A percentile compares a stretch with the other conserved stretches of the same genome.
Evolutionary conservation across 1,140 invertebrate species (phyloP).

Genomic region (Phthorimaea operculella): DNA sequence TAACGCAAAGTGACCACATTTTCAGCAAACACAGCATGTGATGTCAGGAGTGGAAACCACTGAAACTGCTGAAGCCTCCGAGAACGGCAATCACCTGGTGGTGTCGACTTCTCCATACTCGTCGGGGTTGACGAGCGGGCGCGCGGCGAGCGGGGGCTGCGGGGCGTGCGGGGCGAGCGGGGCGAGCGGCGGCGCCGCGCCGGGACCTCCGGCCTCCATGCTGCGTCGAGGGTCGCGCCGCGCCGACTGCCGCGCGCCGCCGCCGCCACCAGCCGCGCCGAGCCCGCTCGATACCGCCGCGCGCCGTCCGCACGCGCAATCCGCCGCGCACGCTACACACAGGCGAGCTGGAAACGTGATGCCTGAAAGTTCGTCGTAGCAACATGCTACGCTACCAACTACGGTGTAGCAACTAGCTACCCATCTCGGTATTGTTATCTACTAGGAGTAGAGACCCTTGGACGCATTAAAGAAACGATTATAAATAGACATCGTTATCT

Average conservation of each 20-base stretch:
- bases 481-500: no score
- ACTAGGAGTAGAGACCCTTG: no score
- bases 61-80: no score
- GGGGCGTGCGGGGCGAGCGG: conserved; percentile 18
- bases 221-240: conserved; percentile 17
- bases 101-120: conserved; percentile 59
- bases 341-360: neutral
- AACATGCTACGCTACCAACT: no score
- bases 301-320: neutral
- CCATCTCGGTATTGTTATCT: no score
- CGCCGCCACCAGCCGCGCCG: conserved; percentile 7
- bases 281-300: conserved; percentile 7
- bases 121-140: conserved; percentile 55
- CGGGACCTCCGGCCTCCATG: conserved; percentile 26
- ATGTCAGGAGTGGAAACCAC: no score
- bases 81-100: conserved; percentile 39
- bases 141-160: conserved; percentile 28
- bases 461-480: no score
- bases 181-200: conserved; percentile 12
- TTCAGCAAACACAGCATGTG: no score
- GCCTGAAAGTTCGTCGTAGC: no score
- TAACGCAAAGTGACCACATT: no score
- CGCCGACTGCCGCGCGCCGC: conserved; percentile 14
- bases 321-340: neutral
- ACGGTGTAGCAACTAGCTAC: no score